phyloP scores from a whole-genome alignment of 2,888 invertebrate genomes.

The Drosophila hamatofila region DNA sequence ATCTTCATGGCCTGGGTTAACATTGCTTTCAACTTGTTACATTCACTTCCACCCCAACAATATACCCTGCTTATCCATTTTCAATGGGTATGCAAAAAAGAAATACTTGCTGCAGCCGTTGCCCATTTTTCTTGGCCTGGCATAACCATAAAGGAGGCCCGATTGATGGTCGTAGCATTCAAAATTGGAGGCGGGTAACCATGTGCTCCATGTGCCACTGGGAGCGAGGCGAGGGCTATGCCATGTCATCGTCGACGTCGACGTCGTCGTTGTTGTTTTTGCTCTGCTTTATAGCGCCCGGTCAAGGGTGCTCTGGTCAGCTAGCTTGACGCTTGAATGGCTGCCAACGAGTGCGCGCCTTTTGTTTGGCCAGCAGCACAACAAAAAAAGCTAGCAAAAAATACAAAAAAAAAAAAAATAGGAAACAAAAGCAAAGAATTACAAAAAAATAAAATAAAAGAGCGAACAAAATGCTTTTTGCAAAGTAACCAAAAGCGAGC shows the following conservation, averaged over 20 bases:
- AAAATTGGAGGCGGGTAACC: slow-evolving; percentile 61
- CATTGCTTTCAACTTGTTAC: not conserved
- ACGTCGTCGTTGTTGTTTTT: slow-evolving; percentile 25
- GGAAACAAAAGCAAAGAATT: slow-evolving; percentile 38
- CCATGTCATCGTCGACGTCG: slow-evolving; percentile 23
- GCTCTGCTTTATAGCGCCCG: slow-evolving; percentile 70
- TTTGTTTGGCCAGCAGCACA: slow-evolving; percentile 67
- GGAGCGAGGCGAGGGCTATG: slow-evolving; percentile 19
- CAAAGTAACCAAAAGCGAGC: slow-evolving; percentile 75
- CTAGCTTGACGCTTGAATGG: slow-evolving; percentile 78
- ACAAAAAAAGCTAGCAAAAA: slow-evolving; percentile 20
- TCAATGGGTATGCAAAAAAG: slow-evolving; percentile 3
- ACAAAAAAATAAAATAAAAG: slow-evolving; percentile 32
- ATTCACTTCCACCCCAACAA: no score
- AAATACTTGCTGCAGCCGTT: slow-evolving; percentile 47
- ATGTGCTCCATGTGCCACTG: slow-evolving; percentile 23
- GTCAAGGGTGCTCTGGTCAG: slow-evolving; percentile 75
- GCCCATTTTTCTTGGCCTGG: slow-evolving; percentile 59
- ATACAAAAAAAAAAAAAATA: slow-evolving; percentile 25
- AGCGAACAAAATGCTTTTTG: slow-evolving; percentile 71
- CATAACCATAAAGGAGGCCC: slow-evolving; percentile 76
- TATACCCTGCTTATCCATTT: not conserved
- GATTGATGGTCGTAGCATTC: slow-evolving; percentile 73
- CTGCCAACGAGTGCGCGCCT: slow-evolving; percentile 75
- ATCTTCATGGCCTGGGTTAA: not conserved